Percentiles rank a stretch among this genome's conserved stretches.
Conservation (phyloP, 1,140 invertebrate genomes). For the Habropoda laboriosa region DNA sequence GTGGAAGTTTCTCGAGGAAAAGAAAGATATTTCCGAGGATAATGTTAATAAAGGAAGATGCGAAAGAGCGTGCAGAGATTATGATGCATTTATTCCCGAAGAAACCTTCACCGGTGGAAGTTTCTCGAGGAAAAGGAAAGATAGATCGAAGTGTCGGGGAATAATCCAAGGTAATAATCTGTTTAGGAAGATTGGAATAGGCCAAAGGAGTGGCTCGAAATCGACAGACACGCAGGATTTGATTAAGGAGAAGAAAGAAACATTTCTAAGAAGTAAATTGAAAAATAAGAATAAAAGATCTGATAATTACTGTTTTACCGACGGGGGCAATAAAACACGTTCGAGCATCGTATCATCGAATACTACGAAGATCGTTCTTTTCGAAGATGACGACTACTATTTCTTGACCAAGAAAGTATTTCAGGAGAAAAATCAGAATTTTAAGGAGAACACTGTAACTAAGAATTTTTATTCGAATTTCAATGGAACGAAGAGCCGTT, state of each 20-base stretch:
- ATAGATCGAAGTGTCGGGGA: background rate
- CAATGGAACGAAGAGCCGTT: background rate
- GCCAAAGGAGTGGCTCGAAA: background rate
- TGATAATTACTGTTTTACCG: background rate
- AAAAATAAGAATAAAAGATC: background rate
- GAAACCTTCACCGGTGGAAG: too few species aligned
- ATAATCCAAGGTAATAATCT: background rate
- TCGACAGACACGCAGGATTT: background rate
- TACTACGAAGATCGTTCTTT: background rate
- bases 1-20: background rate
- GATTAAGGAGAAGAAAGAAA: background rate
- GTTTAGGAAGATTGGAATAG: background rate
- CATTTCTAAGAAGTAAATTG: too few species aligned
- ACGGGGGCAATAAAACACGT: background rate
- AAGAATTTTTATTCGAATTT: background rate
- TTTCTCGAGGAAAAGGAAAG: background rate
- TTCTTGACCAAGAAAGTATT: background rate
- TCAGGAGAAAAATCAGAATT: background rate
- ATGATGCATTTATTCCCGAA: too few species aligned
- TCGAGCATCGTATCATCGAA: background rate
- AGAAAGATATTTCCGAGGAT: background rate
- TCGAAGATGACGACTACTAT: background rate
- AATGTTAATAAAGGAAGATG: background rate
- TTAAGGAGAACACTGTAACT: background rate
- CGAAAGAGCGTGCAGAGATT: too few species aligned